Evolutionary conservation across 2,797 vertebrate species (phyloP).

Genomic region (Neosilurus mollespiculum): DNA sequence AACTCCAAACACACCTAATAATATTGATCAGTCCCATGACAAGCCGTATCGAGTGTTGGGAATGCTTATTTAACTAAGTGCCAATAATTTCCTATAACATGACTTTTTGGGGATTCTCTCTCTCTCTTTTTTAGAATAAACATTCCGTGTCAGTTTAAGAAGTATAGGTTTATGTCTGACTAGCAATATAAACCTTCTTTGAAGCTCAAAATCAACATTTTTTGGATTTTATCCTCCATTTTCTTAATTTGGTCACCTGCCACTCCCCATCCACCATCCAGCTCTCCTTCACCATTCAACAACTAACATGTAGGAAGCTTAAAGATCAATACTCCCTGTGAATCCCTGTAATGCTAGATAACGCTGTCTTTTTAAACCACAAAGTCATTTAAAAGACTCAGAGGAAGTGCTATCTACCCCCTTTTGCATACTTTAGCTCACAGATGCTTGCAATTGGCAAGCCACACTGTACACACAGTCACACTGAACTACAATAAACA

Average conservation of each 20-base stretch:
- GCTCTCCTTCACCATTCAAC: background rate
- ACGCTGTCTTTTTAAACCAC: background rate
- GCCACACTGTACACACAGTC: background rate
- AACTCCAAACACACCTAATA: background rate
- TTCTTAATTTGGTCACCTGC: background rate
- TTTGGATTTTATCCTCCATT: background rate
- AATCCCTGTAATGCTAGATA: background rate
- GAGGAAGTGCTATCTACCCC: background rate
- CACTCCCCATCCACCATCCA: background rate
- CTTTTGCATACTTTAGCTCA: background rate
- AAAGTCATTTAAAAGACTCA: background rate
- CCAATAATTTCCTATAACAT: background rate
- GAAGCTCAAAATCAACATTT: background rate
- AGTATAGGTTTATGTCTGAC: background rate
- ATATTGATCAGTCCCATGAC: background rate
- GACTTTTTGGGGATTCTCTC: background rate
- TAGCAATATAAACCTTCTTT: background rate
- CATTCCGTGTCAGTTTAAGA: background rate
- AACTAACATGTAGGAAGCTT: background rate
- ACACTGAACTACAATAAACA: constrained; percentile 66
- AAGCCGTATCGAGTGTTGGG: background rate
- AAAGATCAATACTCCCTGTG: background rate
- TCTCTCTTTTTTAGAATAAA: background rate
- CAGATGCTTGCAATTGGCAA: background rate
- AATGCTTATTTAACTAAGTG: background rate